Base-by-base conservation (phyloP, 2,797 vertebrate genomes). In the Sebastes itinus region DNA sequence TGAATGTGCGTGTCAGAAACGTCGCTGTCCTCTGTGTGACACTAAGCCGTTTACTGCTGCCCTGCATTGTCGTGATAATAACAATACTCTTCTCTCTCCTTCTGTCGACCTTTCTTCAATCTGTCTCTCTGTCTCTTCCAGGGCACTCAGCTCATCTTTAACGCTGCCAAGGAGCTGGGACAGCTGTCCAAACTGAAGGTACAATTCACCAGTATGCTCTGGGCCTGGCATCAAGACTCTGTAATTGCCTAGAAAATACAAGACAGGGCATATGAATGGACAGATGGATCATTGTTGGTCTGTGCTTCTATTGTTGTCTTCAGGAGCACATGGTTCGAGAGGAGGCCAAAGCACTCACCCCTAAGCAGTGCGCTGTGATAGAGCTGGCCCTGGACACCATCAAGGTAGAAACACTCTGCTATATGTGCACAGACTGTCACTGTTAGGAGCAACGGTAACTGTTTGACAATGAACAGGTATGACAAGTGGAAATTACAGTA, bases 71-170 rank as follows among this genome's bases (percentile, higher is more conserved):
- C 64, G 46, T 27, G 55, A 83, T 85, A 81, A 92, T 84, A 80
- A 86, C 77, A 33, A 32, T 3, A 7, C 27, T 71, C 20, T 49
- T 74, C 75, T 85, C 32, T 68, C 70, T 76, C 78, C 72, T 32
- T 63, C 62, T 69, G 38, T 79, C 81, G 14, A 55, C 76, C 75
- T 80, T 33, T 78, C 74, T 68, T 64, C 82, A 30, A 11, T 74
- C 80, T 32, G 27, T 61, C 71, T 72, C 52, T 80, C 75, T 80
- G 60, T 87, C 68, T 86, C 74, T 77, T 66, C 33, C 94, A 99
- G 98, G 98, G 98, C 77, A 99, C 98, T 7, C 98, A 99, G 95
- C 98, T 99, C 93, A 99, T 99, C 92, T 99, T 99, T 89, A 99
- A 99, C 0, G 98, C 99, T 0, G 99, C 98, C 89, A 99, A 99